These are phyloP conservation scores for Amblyjoppa fuscipennis DNA, from an alignment of 2,888 invertebrate genomes.

Conservation along the genomic window DNA sequence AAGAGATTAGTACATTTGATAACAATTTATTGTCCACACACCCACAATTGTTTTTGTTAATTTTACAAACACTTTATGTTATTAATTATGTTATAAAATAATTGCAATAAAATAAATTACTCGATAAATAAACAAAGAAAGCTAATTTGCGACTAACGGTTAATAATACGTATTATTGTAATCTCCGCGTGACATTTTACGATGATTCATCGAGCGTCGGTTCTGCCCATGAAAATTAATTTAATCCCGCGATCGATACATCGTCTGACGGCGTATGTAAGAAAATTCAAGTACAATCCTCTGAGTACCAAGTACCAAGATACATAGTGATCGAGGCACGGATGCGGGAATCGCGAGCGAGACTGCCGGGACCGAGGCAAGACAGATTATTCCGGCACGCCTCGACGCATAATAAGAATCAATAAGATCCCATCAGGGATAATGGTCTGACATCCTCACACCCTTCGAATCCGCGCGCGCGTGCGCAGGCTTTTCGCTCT, in stretches of 20 bases:
- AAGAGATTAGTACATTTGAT: too few species aligned
- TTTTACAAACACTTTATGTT: not conserved
- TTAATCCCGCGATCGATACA: conserved; percentile 21
- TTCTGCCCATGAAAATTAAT: conserved; percentile 19
- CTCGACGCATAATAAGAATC: conserved; percentile 81
- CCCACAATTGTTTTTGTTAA: not conserved
- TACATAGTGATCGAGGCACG: not conserved
- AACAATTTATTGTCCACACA: too few species aligned
- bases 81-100: not conserved
- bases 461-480: conserved; percentile 41
- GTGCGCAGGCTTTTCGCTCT: conserved; percentile 70
- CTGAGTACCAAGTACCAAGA: not conserved
- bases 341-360: conserved; percentile 14
- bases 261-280: conserved; percentile 13
- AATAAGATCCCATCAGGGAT: conserved; percentile 77
- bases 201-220: conserved; percentile 18
- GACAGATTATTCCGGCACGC: conserved; percentile 80
- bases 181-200: not conserved
- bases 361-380: conserved; percentile 52
- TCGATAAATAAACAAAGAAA: not conserved
- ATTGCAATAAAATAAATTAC: not conserved
- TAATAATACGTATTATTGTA: not conserved
- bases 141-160: not conserved
- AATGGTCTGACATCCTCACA: conserved; percentile 75
- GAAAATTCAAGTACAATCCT: conserved; percentile 21